phyloP scores from a whole-genome alignment of 1,140 invertebrate genomes.

The Elysia chlorotica region DNA sequence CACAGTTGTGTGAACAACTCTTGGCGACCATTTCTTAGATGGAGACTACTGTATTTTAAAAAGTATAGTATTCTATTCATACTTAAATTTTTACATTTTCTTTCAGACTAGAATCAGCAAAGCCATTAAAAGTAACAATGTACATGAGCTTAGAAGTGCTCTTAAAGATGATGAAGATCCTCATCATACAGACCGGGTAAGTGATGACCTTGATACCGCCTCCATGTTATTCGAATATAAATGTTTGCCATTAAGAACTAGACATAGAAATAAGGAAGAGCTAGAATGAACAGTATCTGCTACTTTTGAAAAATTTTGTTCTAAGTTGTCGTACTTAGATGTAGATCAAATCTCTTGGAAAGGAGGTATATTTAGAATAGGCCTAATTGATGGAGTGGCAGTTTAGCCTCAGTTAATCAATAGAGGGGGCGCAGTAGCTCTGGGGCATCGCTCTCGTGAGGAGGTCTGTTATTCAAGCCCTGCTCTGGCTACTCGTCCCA shows the following conservation, averaged over 20 bases:
- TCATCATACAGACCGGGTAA: conserved; percentile 14
- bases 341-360: background rate
- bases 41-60: too few relatives aligned
- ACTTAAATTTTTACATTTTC: too few relatives aligned
- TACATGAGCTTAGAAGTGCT: background rate
- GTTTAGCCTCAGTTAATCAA: too few relatives aligned
- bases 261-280: background rate
- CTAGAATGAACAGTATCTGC: background rate
- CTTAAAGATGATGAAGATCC: conserved; percentile 8
- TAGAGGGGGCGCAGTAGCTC: too few relatives aligned
- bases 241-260: background rate
- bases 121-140: conserved; percentile 7
- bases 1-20: too few relatives aligned
- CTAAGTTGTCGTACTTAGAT: background rate
- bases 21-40: too few relatives aligned
- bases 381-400: too few relatives aligned
- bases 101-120: background rate
- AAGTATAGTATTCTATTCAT: too few relatives aligned
- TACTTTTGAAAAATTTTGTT: background rate
- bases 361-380: too few relatives aligned
- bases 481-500: too few relatives aligned
- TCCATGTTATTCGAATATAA: background rate
- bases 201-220: background rate
- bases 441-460: too few relatives aligned
- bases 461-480: too few relatives aligned